phyloP scores from a whole-genome alignment of 2,888 invertebrate genomes.

The Orthosia gracilis region DNA sequence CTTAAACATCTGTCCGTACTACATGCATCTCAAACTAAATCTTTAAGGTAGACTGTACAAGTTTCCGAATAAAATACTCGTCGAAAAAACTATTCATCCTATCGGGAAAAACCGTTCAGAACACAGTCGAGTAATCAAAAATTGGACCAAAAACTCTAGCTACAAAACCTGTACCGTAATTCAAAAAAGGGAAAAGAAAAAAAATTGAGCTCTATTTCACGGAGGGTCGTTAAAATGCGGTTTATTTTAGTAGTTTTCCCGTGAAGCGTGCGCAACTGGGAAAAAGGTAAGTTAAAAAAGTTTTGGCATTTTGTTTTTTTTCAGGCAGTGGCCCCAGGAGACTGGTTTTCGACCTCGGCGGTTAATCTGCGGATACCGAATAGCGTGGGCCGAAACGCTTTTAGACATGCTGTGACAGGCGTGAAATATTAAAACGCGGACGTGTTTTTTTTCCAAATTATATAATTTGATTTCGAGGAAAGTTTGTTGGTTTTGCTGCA shows the following conservation, averaged over 20 bases:
- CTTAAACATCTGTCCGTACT: slow-evolving; percentile 8
- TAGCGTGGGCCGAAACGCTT: slow-evolving; percentile 58
- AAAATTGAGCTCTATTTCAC: slow-evolving; percentile 68
- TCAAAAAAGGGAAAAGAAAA: slow-evolving; percentile 60
- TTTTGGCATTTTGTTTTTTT: slow-evolving; percentile 58
- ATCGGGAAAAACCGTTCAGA: slow-evolving; percentile 37
- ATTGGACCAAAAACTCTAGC: slow-evolving; percentile 53
- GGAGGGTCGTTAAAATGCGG: slow-evolving; percentile 72
- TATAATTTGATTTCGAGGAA: slow-evolving; percentile 37
- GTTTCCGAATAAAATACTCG: slow-evolving; percentile 11
- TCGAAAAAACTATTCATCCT: slow-evolving; percentile 47
- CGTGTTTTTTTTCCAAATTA: slow-evolving; percentile 51
- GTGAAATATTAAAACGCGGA: slow-evolving; percentile 67
- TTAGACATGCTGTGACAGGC: slow-evolving; percentile 63
- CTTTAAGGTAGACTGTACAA: slow-evolving; percentile 12
- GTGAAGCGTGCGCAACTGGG: slow-evolving; percentile 63
- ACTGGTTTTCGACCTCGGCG: slow-evolving; percentile 58
- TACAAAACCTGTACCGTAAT: slow-evolving; percentile 62
- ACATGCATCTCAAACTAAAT: slow-evolving; percentile 9
- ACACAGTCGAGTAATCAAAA: slow-evolving; percentile 53
- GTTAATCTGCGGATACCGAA: slow-evolving; percentile 70
- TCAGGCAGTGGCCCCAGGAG: slow-evolving; percentile 53
- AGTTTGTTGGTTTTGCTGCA: slow-evolving; percentile 13
- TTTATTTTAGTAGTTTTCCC: slow-evolving; percentile 75
- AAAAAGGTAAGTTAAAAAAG: slow-evolving; percentile 62